These are phyloP conservation scores for Pseudolycoriella hygida DNA, from an alignment of 2,888 invertebrate species.

Conservation along the genomic window DNA sequence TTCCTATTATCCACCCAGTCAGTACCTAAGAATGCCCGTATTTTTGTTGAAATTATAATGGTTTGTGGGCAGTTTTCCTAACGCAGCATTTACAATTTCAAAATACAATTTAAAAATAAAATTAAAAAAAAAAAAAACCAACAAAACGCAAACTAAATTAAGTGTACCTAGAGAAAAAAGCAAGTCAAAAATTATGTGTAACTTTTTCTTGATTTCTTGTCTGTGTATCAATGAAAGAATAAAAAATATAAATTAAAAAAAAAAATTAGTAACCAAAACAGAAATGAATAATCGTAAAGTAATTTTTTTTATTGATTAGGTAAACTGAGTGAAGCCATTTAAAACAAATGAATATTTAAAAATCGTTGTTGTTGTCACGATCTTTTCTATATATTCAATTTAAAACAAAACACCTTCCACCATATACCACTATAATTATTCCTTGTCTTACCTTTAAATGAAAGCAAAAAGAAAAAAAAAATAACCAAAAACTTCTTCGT, in stretches of 20 bases:
- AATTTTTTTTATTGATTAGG: no score
- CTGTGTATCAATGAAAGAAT: constrained; percentile 10
- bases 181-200: constrained; percentile 11
- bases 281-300: not conserved
- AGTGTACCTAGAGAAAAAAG: constrained; percentile 13
- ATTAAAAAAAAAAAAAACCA: constrained; percentile 9
- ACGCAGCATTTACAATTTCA: constrained; percentile 12
- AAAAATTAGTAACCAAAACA: not conserved
- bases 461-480: not conserved
- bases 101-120: constrained; percentile 8
- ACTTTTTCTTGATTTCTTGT: constrained; percentile 11
- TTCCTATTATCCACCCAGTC: not conserved
- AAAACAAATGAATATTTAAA: not conserved
- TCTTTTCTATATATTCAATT: no score
- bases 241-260: constrained; percentile 1
- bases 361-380: no score
- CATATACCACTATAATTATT: no score
- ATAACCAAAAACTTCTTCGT: not conserved
- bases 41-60: not conserved
- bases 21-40: constrained; percentile 2
- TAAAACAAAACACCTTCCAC: no score
- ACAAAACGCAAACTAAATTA: constrained; percentile 7
- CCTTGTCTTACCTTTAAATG: not conserved
- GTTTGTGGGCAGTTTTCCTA: not conserved
- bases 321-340: not conserved